These are phyloP conservation scores for Yponomeuta sedellus DNA, from an alignment of 2,888 invertebrate genomes.

Conservation along the genomic window DNA sequence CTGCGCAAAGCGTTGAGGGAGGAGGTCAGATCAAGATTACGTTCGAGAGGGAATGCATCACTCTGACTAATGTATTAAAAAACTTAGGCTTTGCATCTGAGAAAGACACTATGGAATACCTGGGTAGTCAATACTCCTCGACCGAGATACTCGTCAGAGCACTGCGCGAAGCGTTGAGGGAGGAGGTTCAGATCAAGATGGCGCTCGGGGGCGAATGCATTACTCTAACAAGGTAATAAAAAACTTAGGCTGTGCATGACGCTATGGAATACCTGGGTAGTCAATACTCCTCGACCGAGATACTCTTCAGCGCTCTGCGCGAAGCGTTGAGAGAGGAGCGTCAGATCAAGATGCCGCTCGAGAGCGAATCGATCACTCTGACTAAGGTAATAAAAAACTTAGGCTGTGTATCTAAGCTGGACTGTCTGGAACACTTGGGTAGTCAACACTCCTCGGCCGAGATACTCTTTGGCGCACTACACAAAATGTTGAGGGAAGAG, in stretches of 20 bases:
- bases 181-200: slow-evolving; percentile 47
- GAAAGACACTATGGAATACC: no score
- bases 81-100: no score
- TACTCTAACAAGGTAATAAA: slow-evolving; percentile 22
- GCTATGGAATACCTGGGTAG: background rate
- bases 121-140: slow-evolving; percentile 25
- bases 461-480: slow-evolving; percentile 45
- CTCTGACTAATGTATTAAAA: no score
- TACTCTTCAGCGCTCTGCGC: slow-evolving; percentile 47
- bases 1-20: slow-evolving; percentile 55
- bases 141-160: slow-evolving; percentile 51
- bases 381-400: background rate
- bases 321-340: slow-evolving; percentile 39
- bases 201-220: slow-evolving; percentile 41
- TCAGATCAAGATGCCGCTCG: background rate
- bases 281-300: slow-evolving; percentile 38
- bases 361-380: slow-evolving; percentile 28
- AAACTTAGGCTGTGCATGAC: background rate
- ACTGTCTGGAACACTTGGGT: background rate
- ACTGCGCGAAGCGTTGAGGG: slow-evolving; percentile 51
- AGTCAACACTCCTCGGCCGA: slow-evolving; percentile 37
- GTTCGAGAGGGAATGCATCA: no score
- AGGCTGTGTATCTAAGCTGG: no score
- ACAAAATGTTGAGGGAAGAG: slow-evolving; percentile 43
- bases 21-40: slow-evolving; percentile 41